Percentiles rank a stretch among this genome's conserved stretches.
Conservation (phyloP, 2,888 invertebrate genomes). For the Drosophila nigritarsus region DNA sequence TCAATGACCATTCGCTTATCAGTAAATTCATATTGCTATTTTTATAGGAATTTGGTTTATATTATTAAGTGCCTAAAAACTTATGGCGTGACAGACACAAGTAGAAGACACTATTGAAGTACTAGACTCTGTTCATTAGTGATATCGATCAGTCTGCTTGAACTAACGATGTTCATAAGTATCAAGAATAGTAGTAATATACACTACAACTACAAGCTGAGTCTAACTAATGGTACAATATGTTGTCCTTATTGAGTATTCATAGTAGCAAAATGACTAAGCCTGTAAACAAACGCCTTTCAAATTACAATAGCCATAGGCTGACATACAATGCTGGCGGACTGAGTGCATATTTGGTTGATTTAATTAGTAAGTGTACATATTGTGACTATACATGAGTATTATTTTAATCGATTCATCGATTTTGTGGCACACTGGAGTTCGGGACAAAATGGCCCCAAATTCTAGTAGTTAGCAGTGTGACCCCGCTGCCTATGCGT, state of each 20-base stretch:
- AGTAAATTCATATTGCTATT: background rate
- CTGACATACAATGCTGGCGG: background rate
- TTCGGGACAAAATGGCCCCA: slow-evolving; percentile 8
- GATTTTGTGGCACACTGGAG: slow-evolving; percentile 29
- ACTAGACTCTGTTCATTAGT: background rate
- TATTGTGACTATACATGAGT: slow-evolving; percentile 1
- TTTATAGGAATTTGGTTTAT: background rate
- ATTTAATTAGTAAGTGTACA: slow-evolving; percentile 31
- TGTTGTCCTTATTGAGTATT: background rate
- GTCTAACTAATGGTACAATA: background rate
- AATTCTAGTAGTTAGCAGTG: background rate
- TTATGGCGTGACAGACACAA: background rate
- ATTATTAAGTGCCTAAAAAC: background rate
- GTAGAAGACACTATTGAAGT: background rate
- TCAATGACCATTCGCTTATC: background rate
- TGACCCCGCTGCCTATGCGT: slow-evolving; percentile 54
- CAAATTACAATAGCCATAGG: background rate
- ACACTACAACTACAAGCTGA: background rate
- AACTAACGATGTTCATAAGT: background rate
- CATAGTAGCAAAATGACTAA: background rate
- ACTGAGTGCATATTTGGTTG: background rate
- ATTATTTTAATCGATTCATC: slow-evolving; percentile 49
- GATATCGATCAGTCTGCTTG: background rate
- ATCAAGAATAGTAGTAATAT: background rate
- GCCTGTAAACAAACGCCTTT: background rate